Evolutionary conservation across 2,113 vertebrate species (phyloP).

Genomic region (Nothobranchius kuhntae): DNA sequence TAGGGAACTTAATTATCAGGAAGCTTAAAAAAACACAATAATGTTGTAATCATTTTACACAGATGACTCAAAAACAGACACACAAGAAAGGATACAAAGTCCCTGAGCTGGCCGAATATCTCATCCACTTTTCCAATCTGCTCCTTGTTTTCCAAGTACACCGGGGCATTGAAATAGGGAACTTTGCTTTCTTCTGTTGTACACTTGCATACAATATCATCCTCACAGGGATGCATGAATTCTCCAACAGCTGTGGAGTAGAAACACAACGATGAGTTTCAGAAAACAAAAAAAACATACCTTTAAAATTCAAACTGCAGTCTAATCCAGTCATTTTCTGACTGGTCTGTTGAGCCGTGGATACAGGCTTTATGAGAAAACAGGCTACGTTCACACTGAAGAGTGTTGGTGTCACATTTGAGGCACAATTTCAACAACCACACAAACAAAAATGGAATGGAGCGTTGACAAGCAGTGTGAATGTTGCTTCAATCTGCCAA

Average conservation of each 20-base stretch:
- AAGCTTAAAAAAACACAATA: too few species aligned
- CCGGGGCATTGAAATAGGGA: conserved; percentile 96
- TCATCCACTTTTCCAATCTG: conserved; percentile 99
- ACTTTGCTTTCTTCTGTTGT: conserved; percentile 94
- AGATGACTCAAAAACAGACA: not conserved
- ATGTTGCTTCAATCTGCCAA: too few species aligned
- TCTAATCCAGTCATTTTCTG: not conserved
- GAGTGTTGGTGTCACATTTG: too few species aligned
- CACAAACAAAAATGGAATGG: too few species aligned
- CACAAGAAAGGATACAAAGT: conserved; percentile 93
- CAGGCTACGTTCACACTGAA: too few species aligned
- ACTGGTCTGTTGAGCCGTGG: not conserved
- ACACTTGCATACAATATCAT: conserved; percentile 95
- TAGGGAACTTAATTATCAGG: conserved; percentile 70
- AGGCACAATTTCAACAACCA: too few species aligned
- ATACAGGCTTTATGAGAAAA: too few species aligned
- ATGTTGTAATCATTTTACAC: not conserved
- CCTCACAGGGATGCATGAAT: conserved; percentile 96
- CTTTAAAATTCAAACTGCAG: too few species aligned
- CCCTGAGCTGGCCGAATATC: conserved; percentile 95
- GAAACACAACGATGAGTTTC: not conserved
- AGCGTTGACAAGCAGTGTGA: too few species aligned
- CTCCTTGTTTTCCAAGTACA: conserved; percentile 98
- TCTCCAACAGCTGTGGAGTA: conserved; percentile 86
- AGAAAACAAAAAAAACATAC: not conserved